Evolutionary conservation across 2,888 invertebrate genomes (phyloP).

Genomic region (Bembecia ichneumoniformis): DNA sequence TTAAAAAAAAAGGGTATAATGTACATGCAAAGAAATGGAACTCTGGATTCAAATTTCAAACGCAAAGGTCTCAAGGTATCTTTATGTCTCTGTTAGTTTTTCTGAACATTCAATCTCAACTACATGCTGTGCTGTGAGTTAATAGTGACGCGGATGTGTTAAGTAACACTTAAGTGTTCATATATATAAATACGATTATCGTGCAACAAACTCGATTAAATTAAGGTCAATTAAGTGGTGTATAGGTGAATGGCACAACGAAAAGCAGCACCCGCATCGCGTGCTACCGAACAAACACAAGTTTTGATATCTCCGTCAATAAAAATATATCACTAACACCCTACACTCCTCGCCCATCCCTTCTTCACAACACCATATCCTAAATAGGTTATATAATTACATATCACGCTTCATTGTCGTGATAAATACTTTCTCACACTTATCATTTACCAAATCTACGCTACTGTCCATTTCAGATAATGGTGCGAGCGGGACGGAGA

Average conservation of each 20-base stretch:
- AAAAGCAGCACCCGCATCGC: slow-evolving; percentile 50
- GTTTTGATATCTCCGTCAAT: slow-evolving; percentile 39
- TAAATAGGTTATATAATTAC: slow-evolving; percentile 69
- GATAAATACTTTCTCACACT: slow-evolving; percentile 73
- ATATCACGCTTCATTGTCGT: slow-evolving; percentile 70
- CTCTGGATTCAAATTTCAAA: background rate
- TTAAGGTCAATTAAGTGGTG: slow-evolving; percentile 39
- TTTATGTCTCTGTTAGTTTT: background rate
- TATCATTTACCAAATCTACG: slow-evolving; percentile 73
- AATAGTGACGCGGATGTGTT: too few relatives aligned
- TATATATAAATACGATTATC: background rate
- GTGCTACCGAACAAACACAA: slow-evolving; percentile 29
- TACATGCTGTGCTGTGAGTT: background rate
- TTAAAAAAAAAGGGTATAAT: background rate
- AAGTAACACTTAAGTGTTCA: too few relatives aligned
- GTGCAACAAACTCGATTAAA: slow-evolving; percentile 14
- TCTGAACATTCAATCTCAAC: background rate
- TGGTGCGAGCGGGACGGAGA: slow-evolving; percentile 49
- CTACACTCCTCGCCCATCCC: slow-evolving; percentile 17
- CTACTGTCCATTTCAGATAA: slow-evolving; percentile 72
- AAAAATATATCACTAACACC: slow-evolving; percentile 50
- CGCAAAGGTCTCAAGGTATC: background rate
- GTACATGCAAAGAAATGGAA: background rate
- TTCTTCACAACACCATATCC: slow-evolving; percentile 46
- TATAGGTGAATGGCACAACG: slow-evolving; percentile 23